Evolutionary conservation across 2,113 vertebrate genomes (phyloP), one percentile per base, ranked within the genome.

Genomic region (Pteropus alecto): DNA sequence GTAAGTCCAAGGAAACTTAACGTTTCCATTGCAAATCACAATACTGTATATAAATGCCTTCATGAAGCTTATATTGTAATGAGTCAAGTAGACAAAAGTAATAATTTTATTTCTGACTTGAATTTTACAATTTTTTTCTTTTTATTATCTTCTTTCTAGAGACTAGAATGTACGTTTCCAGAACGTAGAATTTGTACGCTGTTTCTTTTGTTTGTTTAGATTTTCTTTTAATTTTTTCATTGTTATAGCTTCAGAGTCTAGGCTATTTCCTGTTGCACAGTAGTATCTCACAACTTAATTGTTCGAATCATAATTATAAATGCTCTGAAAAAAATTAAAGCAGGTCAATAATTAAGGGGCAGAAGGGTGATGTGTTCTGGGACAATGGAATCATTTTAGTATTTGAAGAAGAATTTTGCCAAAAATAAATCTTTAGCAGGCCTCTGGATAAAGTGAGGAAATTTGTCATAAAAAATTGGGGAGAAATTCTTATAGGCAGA

Each of bases 321-420:
- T 46, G 18, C 16, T 33, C 19, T 54, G 24, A 43, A 65, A 11
- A 48, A 89, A 38, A 67, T 38, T 48, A 85, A 5, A 71, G 38
- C 12, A 13, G 16, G 16, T 43, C 16, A 61, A 60, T 11, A 8
- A 58, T 81, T 38, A 79, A 48, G 2, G 12, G 21, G 33, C 84
- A 63, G 68, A 3, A 22, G 6, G 38, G 1, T 21, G 1, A 24
- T 2, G 2, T 11, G 4, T 38, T 63, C 21, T 48, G 13, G 43
- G 15, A 85, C 4, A 67, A 38, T 11, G 8, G 1, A 16, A 21
- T 67, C 1, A 33, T 54, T 35, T 71, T 60, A 68, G 0, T 88
- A 41, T 26, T 90, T 33, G 22, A 4, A 30, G 16, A 33, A 73
- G 10, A 77, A 71, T 63, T 85, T 12, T 65, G 3, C 46, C 21